Evolutionary conservation across 1,140 invertebrate genomes (phyloP), one percentile per base, ranked within the genome.

Genomic region (Hyphantria cunea): DNA sequence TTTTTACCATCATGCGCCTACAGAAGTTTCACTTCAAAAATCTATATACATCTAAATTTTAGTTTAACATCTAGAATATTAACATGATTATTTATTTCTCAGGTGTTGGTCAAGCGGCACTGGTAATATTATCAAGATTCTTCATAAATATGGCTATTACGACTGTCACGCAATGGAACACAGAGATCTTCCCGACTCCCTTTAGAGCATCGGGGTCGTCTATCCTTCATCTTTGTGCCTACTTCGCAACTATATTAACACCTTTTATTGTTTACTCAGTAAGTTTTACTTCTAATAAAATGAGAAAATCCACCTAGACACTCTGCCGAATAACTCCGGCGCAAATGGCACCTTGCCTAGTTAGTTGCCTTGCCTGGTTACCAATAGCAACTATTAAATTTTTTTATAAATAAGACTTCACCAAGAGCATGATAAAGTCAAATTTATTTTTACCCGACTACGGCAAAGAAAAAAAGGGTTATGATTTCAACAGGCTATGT

Each of bases 191-290:
- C 78, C 95, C 94, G 0, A 95, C 94, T 0, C 93, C 94, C 8
- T 94, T 95, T 13, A 82, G 94, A 42, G 94, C 93, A 4, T 87
- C 94, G 17, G 94, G 93, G 55, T 93, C 94, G 77, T 92, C 92
- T 33, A 84, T 93, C 34, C 91, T 93, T 65, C 93, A 93, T 59
- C 92, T 94, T 37, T 92, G 92, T 39, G 93, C 93, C 0, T 89
- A 83, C 61, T 68, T 89, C 11, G 78, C 77, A 0, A 81, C 84
- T 0, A 64, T 84, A n/a, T 44, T 89, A 6, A 87, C 86, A 25
- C 84, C 86, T 0, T 89, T 80, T 52, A 75, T 87, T 14, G 84
- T 89, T 0, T 87, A 76, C 41, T 86, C 84, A 42, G 86, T 37
- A 11, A 10, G 34, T 37, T 6, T 34, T 5, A 37, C 8, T 4